A percentile compares a stretch with the other conserved stretches of the same genome.
These are phyloP conservation scores for Neodontobutis hainanensis DNA, from an alignment of 2,113 vertebrate species.

Conservation along the genomic window DNA sequence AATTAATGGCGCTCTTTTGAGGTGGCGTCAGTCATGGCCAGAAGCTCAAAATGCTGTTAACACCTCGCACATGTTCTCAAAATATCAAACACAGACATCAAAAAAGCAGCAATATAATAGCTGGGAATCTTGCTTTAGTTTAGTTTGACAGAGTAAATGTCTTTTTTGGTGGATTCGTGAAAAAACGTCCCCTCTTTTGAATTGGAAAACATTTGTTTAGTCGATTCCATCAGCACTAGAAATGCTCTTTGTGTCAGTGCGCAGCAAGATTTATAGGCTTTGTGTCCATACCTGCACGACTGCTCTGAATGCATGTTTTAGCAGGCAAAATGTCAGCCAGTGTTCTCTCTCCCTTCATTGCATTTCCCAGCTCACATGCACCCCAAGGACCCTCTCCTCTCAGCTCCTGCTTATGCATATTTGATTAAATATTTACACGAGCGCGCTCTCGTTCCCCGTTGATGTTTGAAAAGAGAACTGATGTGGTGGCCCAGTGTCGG, in stretches of 20 bases:
- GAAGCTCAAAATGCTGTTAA: constrained; percentile 51
- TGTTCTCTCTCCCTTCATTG: constrained; percentile 8
- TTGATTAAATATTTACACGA: constrained; percentile 56
- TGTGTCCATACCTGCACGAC: constrained; percentile 16
- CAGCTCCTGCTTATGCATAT: constrained; percentile 41
- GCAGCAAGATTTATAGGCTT: constrained; percentile 18
- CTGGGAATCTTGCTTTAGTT: not conserved
- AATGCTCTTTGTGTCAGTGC: constrained; percentile 10
- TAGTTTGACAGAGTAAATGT: not conserved
- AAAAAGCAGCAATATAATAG: not conserved
- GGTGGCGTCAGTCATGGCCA: constrained; percentile 37
- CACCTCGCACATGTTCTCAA: constrained; percentile 51
- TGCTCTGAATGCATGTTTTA: constrained; percentile 15
- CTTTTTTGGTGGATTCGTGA: constrained; percentile 9
- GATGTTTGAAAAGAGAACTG: constrained; percentile 18
- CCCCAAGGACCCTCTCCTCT: constrained; percentile 27
- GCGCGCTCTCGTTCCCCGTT: constrained; percentile 18
- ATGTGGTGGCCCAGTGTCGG: not conserved
- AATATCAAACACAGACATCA: constrained; percentile 41
- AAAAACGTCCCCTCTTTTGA: constrained; percentile 20
- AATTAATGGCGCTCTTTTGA: constrained; percentile 79
- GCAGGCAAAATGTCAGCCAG: constrained; percentile 28
- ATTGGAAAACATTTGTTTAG: not conserved
- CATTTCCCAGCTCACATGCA: constrained; percentile 27
- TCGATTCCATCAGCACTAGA: constrained; percentile 16